Evolutionary conservation across 2,797 vertebrate species (phyloP).

Genomic region (Trichosurus vulpecula): DNA sequence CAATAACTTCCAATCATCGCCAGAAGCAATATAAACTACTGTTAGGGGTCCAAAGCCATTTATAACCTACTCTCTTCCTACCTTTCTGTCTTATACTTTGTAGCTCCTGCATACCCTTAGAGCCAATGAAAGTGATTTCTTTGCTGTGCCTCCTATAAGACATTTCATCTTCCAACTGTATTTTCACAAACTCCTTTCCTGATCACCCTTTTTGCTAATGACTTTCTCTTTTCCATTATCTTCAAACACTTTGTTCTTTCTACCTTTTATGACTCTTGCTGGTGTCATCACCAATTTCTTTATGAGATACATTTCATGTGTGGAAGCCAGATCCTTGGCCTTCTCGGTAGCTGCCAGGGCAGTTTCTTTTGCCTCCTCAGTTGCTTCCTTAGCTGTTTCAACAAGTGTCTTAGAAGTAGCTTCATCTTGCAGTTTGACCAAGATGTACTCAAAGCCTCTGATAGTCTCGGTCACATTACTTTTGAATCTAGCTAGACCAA

Average conservation of each 20-base stretch:
- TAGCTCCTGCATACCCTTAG: neutral
- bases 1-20: neutral
- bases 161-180: neutral
- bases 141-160: neutral
- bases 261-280: neutral
- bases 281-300: neutral
- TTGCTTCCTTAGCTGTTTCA: too few species aligned
- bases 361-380: too few species aligned
- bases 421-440: slow-evolving; percentile 95
- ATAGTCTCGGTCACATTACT: slow-evolving; percentile 96
- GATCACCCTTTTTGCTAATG: neutral
- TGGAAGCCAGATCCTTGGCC: neutral
- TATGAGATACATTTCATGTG: neutral
- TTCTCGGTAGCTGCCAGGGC: too few species aligned
- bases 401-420: too few species aligned
- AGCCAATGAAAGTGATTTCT: neutral
- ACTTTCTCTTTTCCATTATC: neutral
- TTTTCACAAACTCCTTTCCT: neutral
- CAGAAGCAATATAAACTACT: neutral
- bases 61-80: neutral
- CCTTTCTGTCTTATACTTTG: neutral
- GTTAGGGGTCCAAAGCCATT: neutral
- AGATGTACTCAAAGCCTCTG: slow-evolving; percentile 95
- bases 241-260: neutral
- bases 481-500: slow-evolving; percentile 97